A percentile compares a stretch with the other conserved stretches of the same genome.
Evolutionary conservation across 2,888 invertebrate genomes (phyloP).

Genomic region (Pseudolycoriella hygida): DNA sequence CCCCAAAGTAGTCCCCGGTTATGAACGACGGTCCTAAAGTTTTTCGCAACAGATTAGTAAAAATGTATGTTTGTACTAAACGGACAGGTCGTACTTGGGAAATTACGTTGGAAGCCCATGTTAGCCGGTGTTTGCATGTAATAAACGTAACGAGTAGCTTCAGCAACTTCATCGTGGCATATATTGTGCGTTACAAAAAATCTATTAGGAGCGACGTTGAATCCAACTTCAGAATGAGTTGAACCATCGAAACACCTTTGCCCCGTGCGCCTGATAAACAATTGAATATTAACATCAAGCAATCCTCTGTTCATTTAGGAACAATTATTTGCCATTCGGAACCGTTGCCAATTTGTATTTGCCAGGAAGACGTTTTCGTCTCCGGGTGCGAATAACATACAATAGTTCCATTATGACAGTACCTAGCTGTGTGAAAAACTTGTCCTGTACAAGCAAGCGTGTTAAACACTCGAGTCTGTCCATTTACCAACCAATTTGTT

Average conservation of each 20-base stretch:
- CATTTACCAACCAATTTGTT: no score
- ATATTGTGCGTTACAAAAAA: slow-evolving; percentile 26
- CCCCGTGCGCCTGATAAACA: no score
- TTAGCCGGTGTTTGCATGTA: slow-evolving; percentile 25
- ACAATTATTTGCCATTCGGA: no score
- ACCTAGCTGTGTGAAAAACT: slow-evolving; percentile 15
- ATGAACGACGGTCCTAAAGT: slow-evolving; percentile 17
- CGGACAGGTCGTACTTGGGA: slow-evolving; percentile 18
- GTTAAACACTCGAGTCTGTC: background rate
- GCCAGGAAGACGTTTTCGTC: no score
- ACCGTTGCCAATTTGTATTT: no score
- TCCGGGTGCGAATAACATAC: no score
- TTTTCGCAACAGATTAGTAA: no score
- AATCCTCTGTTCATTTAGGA: no score
- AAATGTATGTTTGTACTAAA: slow-evolving; percentile 25
- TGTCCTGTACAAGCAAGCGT: slow-evolving; percentile 19
- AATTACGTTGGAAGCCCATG: slow-evolving; percentile 26
- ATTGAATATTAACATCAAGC: no score
- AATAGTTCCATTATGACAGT: no score
- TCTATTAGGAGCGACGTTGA: slow-evolving; percentile 15
- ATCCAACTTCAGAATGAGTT: slow-evolving; percentile 21
- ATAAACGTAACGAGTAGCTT: slow-evolving; percentile 26
- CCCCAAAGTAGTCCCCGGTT: slow-evolving; percentile 21
- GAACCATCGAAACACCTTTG: no score
- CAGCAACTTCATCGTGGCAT: slow-evolving; percentile 24